Percentiles rank a stretch among this genome's conserved stretches.
phyloP scores from a whole-genome alignment of 2,113 vertebrate species.

The Odocoileus virginianus region DNA sequence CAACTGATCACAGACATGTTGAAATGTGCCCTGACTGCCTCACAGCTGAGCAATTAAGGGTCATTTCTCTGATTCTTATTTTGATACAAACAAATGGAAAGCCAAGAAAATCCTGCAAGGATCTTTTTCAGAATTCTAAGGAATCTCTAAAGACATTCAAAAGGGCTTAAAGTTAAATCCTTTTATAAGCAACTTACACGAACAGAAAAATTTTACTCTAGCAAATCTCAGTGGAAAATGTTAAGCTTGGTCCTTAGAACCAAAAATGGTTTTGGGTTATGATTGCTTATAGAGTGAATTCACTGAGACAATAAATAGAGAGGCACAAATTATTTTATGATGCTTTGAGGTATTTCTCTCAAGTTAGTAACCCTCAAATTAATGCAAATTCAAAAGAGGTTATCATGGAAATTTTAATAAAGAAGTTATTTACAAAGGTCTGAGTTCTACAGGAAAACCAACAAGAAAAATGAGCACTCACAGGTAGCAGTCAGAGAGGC shows the following conservation, averaged over 20 bases:
- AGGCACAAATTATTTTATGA: background rate
- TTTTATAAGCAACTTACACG: slow-evolving; percentile 40
- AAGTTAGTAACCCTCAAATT: background rate
- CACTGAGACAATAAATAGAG: background rate
- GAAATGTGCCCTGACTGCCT: background rate
- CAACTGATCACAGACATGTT: background rate
- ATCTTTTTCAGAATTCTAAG: slow-evolving; percentile 10
- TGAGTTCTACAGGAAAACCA: background rate
- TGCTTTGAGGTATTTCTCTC: background rate
- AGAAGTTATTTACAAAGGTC: background rate
- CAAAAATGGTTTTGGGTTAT: background rate
- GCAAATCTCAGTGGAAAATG: slow-evolving; percentile 2
- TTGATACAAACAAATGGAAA: slow-evolving; percentile 38
- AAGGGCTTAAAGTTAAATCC: slow-evolving; percentile 38
- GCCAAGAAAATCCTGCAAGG: slow-evolving; percentile 8
- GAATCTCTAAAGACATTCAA: slow-evolving; percentile 38
- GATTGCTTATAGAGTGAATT: background rate
- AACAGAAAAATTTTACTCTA: slow-evolving; percentile 21
- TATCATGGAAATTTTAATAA: background rate
- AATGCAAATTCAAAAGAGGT: background rate
- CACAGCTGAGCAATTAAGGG: background rate
- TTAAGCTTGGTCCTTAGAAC: background rate
- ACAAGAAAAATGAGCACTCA: background rate
- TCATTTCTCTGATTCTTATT: background rate
- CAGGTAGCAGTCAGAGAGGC: background rate